Base-by-base conservation (phyloP, 1,140 invertebrate genomes). In the Trissolcus basalis region DNA sequence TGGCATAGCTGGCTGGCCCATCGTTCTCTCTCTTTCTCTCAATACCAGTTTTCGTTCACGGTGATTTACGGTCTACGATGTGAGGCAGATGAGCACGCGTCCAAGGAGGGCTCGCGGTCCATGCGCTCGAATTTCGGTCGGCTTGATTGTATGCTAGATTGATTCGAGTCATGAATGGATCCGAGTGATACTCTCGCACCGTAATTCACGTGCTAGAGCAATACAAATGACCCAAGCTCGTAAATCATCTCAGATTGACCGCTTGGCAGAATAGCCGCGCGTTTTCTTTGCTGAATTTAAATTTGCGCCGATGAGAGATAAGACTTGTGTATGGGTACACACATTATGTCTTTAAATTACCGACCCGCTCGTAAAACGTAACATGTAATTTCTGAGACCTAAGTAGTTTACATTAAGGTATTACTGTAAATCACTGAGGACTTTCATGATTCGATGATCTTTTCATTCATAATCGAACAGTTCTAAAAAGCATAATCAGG, bases 11-110 rank as follows among this genome's bases (percentile, higher is more conserved):
- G 44, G 39, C 56, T 55, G 50, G 59, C 51, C 61, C 54, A 54
- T 67, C 63, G 68, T 65, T 50, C 44, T 63, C 61, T 16, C 65
- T 51, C 60, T 59, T 58, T 13, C 3, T 14, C 11, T 12, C 41
- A 16, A 64, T 64, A 78, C 71, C 76, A 68, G 71, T 74, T 80
- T 63, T 74, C 73, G 56, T 72, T 55, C 13, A 33, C 39, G 61
- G 69, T 79, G 78, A 77, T 77, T 79, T 79, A 79, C 73, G 72
- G 49, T 36, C 58, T 71, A 53, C n/a, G n/a, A 63, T 59, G 61
- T 71, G 64, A 63, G 56, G 71, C 63, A 64, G 68, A n/a, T 53
- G 73, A 76, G 68, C 72, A 79, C 77, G 77, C 71, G 77, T 79
- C 71, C 68, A n/a, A n/a, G n/a, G n/a, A n/a, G n/a, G n/a, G n/a